Evolutionary conservation across 2,113 vertebrate genomes (phyloP).

Genomic region (Ophthalmolycus amberensis): DNA sequence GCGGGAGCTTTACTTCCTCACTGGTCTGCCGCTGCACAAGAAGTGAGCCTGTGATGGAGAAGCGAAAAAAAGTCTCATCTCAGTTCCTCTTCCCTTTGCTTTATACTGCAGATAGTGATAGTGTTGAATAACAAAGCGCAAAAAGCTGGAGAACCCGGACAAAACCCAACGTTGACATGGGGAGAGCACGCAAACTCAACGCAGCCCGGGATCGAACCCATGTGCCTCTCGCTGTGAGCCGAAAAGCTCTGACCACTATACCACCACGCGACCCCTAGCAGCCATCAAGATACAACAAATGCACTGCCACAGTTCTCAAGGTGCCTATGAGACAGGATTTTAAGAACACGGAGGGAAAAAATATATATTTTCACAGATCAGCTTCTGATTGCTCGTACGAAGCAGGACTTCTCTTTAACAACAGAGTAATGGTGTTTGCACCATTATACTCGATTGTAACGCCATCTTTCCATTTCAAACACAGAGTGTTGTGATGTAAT

Average conservation of each 20-base stretch:
- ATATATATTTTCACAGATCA: background rate
- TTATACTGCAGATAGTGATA: background rate
- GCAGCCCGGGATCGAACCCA: background rate
- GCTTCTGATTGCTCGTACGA: background rate
- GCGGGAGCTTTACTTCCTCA: constrained; percentile 27
- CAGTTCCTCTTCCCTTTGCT: constrained; percentile 53
- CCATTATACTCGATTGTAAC: background rate
- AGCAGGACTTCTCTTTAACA: background rate
- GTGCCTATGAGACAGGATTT: background rate
- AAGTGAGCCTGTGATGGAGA: constrained; percentile 19
- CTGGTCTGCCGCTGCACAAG: background rate
- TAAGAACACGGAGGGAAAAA: background rate
- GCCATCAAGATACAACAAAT: background rate
- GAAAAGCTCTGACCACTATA: background rate
- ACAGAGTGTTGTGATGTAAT: background rate
- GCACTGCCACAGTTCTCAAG: background rate
- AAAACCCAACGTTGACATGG: background rate
- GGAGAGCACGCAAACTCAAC: no score
- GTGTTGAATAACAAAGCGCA: background rate
- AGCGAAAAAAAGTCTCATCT: constrained; percentile 11
- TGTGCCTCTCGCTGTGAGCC: background rate
- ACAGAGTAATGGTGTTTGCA: background rate
- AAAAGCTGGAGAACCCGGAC: background rate
- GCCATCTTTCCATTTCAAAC: background rate
- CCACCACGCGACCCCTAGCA: background rate